A percentile compares a stretch with the other conserved stretches of the same genome.
These are phyloP conservation scores for Chloropsis hardwickii DNA, from an alignment of 2,113 vertebrate genomes.

Conservation along the genomic window DNA sequence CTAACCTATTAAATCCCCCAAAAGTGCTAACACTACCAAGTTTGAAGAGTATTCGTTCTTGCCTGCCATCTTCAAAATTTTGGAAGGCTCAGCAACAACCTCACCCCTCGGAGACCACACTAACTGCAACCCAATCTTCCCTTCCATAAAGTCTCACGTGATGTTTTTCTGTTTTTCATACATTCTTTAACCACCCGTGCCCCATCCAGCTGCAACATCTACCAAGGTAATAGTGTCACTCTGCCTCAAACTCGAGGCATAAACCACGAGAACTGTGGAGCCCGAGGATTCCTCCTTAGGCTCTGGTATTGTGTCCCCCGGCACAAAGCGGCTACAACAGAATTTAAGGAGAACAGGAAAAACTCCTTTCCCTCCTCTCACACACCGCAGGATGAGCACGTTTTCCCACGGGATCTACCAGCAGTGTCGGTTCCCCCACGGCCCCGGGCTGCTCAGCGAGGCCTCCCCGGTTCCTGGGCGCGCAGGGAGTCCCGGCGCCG, in stretches of 20 bases:
- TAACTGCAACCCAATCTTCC: rapidly evolving
- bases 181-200: background rate
- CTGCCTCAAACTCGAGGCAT: background rate
- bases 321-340: too few relatives aligned
- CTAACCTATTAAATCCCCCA: background rate
- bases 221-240: rapidly evolving
- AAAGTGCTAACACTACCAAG: background rate
- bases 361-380: background rate
- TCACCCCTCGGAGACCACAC: too few relatives aligned
- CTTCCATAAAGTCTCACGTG: rapidly evolving
- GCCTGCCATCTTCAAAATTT: background rate
- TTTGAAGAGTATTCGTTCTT: too few relatives aligned
- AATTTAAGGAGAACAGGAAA: background rate
- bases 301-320: rapidly evolving
- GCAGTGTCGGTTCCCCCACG: background rate
- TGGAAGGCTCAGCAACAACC: too few relatives aligned
- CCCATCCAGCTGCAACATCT: background rate
- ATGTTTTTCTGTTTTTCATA: background rate
- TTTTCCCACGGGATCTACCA: background rate
- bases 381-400: background rate
- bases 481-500: background rate
- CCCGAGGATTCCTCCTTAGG: background rate
- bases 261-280: background rate
- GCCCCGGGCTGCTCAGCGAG: background rate
- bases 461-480: background rate